These are phyloP conservation scores for Aphelenchoides besseyi DNA, from an alignment of 1,140 invertebrate genomes.

Conservation along the genomic window DNA sequence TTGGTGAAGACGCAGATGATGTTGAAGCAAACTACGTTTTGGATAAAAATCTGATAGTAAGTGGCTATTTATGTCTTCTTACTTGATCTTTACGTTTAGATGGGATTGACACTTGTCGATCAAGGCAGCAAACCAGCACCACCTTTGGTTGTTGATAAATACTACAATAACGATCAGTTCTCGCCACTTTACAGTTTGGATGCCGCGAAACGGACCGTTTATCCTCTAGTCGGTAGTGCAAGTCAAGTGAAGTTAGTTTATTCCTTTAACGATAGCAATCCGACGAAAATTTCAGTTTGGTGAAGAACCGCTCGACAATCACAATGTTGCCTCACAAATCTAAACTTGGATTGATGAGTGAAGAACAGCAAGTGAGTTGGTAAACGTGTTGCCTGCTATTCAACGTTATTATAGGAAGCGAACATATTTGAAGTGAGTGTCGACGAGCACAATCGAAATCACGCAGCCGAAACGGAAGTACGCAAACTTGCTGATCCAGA, in stretches of 20 bases:
- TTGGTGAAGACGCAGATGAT: slow-evolving; percentile 62
- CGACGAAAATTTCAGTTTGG: slow-evolving; percentile 42
- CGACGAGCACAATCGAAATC: slow-evolving; percentile 40
- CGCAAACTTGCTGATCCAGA: slow-evolving; percentile 36
- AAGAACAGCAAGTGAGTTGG: slow-evolving; percentile 38
- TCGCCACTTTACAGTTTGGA: slow-evolving; percentile 54
- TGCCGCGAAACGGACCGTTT: slow-evolving; percentile 52
- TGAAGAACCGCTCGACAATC: slow-evolving; percentile 42
- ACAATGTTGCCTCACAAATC: slow-evolving; percentile 59
- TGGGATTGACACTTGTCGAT: slow-evolving; percentile 46
- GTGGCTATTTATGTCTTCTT: slow-evolving; percentile 24
- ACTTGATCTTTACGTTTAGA: slow-evolving; percentile 31
- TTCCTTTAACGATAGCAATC: neutral
- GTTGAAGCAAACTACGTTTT: slow-evolving; percentile 57
- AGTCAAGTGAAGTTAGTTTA: slow-evolving; percentile 50
- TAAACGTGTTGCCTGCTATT: neutral
- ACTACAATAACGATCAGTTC: slow-evolving; percentile 54
- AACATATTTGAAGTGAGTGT: slow-evolving; percentile 50
- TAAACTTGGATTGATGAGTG: slow-evolving; percentile 51
- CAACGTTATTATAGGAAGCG: too few species aligned
- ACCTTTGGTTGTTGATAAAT: slow-evolving; percentile 42
- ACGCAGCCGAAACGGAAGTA: slow-evolving; percentile 20
- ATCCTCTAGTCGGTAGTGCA: slow-evolving; percentile 53
- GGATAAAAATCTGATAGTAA: slow-evolving; percentile 57
- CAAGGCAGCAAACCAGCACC: slow-evolving; percentile 37